phyloP scores from a whole-genome alignment of 2,113 vertebrate species.

The Pteronura brasiliensis region DNA sequence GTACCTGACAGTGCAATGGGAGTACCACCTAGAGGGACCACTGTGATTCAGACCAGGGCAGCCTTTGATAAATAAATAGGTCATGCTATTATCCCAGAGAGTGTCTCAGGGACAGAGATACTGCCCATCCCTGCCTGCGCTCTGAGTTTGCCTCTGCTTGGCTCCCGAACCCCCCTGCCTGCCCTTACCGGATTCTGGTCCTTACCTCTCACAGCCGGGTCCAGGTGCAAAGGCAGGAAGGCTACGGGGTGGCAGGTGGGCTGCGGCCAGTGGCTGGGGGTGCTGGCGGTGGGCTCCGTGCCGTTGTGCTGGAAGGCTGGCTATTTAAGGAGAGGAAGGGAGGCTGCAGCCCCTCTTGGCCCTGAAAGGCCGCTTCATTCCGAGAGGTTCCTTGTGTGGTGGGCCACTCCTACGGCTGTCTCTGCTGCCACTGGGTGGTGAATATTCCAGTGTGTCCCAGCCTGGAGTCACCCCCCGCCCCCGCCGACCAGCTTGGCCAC shows the following conservation, averaged over 20 bases:
- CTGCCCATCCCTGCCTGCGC: not conserved
- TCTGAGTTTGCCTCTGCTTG: not conserved
- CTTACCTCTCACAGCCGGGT: conserved; percentile 75
- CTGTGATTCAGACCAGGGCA: too few species aligned
- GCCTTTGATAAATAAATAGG: accelerated
- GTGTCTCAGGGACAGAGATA: not conserved
- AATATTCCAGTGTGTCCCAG: conserved; percentile 81
- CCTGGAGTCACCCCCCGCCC: not conserved
- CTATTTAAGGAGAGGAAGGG: conserved; percentile 68
- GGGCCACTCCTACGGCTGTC: conserved; percentile 40
- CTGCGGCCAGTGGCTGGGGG: conserved; percentile 23
- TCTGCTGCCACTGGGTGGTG: conserved; percentile 59
- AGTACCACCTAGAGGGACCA: accelerated
- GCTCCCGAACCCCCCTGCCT: not conserved
- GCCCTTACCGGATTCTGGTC: not conserved
- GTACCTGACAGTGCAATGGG: not conserved
- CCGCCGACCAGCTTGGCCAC: conserved; percentile 7
- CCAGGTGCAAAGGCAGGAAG: not conserved
- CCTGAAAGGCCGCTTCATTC: conserved; percentile 76
- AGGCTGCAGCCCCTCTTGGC: conserved; percentile 47
- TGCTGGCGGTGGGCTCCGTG: not conserved
- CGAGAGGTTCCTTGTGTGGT: conserved; percentile 71
- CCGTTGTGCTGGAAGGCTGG: not conserved
- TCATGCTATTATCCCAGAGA: not conserved
- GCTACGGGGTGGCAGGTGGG: conserved; percentile 16